Base-by-base conservation (phyloP, 2,888 invertebrate genomes). In the Ennomos erosarius region DNA sequence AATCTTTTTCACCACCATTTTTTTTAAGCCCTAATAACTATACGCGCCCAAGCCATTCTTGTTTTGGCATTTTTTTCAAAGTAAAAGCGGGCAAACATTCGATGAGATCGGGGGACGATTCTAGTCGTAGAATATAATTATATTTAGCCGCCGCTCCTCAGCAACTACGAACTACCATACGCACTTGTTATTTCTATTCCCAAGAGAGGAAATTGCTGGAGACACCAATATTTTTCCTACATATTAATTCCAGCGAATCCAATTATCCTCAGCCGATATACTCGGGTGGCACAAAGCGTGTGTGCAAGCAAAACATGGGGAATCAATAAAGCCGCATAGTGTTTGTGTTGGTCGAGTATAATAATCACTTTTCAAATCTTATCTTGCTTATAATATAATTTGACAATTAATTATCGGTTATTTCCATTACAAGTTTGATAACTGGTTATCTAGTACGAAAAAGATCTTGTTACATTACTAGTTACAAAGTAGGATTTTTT, bases 161-260 rank as follows among this genome's bases (percentile, higher is more conserved):
- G 55, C 57, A 54, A 55, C 63, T 51, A 50, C 6, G 26, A 26
- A 26, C 26, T 26, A 26, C 16, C 26, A 26, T 26, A 26, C 51
- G 59, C 55, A 52, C 55, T 59, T 52, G 47, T 59, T 65, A 62
- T 65, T 67, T 63, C 52, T 59, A 57, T 60, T 49, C 54, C 56
- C 33, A 53, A 51, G 38, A 33, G 46, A 58, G 65, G 62, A 67
- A 65, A 67, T 69, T 64, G 65, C 54, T 46, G 46, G 57, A 54
- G 69, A 67, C 71, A 64, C 53, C 59, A 67, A 70, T 72, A 68
- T 72, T 72, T 70, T 66, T 61, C 71, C 65, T 68, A 50, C 65
- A 63, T 70, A 67, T 70, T 71, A 71, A 67, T 69, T 65, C 57
- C 59, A 44, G 55, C 59, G 66, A 65, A 67, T 66, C 68, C 68